Conservation (phyloP, 2,888 invertebrate species). For the Trisateles emortualis region DNA sequence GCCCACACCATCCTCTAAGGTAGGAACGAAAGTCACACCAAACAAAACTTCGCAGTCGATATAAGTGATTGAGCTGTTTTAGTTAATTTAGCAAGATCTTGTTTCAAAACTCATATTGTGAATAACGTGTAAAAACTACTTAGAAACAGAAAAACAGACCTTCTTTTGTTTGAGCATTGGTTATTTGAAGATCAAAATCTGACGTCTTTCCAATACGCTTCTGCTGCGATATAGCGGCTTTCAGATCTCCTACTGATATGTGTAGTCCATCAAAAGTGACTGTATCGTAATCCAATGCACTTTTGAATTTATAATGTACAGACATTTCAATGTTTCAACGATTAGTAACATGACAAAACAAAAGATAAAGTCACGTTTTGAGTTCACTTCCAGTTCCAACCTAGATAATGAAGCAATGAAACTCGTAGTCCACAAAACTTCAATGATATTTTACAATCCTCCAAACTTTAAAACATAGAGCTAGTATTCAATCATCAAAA, state of each 20-base stretch:
- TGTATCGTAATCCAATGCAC: slow-evolving; percentile 97
- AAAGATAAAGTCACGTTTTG: slow-evolving; percentile 25
- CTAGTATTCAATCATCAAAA: background rate
- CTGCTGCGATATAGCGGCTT: slow-evolving; percentile 97
- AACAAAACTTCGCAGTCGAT: too few species aligned
- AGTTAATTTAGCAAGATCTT: too few species aligned
- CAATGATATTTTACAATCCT: background rate
- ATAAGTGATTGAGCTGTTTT: too few species aligned
- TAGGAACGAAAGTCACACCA: too few species aligned
- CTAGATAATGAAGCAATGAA: background rate
- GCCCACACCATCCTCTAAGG: too few species aligned
- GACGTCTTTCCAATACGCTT: slow-evolving; percentile 97
- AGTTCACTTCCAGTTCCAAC: slow-evolving; percentile 18
- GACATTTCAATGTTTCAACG: slow-evolving; percentile 89
- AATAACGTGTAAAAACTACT: background rate
- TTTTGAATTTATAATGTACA: slow-evolving; percentile 99
- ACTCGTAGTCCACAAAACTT: background rate
- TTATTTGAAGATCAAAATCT: slow-evolving; percentile 98
- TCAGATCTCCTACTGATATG: slow-evolving; percentile 97
- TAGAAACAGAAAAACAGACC: slow-evolving; percentile 83
- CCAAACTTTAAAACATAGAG: background rate
- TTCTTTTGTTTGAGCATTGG: slow-evolving; percentile 98
- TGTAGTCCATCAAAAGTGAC: slow-evolving; percentile 98
- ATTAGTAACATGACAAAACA: slow-evolving; percentile 61
- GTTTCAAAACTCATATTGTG: too few species aligned